Base-by-base conservation (phyloP, 2,797 vertebrate species). In the Rallus crepitans region DNA sequence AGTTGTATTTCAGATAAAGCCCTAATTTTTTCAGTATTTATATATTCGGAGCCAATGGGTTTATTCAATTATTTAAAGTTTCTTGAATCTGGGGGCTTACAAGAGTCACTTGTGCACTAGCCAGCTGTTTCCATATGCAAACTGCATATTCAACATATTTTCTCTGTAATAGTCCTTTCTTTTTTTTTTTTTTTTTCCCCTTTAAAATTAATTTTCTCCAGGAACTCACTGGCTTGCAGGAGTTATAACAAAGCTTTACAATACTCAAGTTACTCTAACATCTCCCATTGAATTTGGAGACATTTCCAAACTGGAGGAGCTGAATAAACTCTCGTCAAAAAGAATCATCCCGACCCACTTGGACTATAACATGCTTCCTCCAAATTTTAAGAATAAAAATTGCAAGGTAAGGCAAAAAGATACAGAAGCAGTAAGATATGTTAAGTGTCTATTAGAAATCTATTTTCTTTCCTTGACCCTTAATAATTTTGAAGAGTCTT, bases 201-300 rank as follows among this genome's bases (percentile, higher is more conserved):
- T 21, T 94, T 87, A 45, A 94, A 91, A 87, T 87, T 28, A 9
- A 47, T 91, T 37, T 47, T 82, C 39, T 79, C 8, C 68, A 98
- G 98, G 98, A 5, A 98, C 98, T 63, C 98, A 98, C 64, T 98
- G 98, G 98, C 95, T 98, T 66, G 98, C 98, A 39, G 97, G 98
- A 82, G 91, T 98, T 93, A 93, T 98, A 61, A 95, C 87, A 60
- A 97, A 96, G 48, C 97, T 98, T 65, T 97, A 97, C 12, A 63
- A 45, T 1, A 57, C 96, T 37, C 90, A 89, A 80, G 76, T 98
- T 28, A 95, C 94, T 33, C 28, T 98, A 68, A 98, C 97, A 11
- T 91, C 97, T 66, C 97, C 98, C 16, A 97, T 98, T 35, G 98
- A 98, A 88, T 91, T 98, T 65, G 98, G 98, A 93, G 98, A 98